A percentile compares a stretch with the other conserved stretches of the same genome.
Conservation (phyloP, 2,113 vertebrate genomes). For the Bubo blakistoni region DNA sequence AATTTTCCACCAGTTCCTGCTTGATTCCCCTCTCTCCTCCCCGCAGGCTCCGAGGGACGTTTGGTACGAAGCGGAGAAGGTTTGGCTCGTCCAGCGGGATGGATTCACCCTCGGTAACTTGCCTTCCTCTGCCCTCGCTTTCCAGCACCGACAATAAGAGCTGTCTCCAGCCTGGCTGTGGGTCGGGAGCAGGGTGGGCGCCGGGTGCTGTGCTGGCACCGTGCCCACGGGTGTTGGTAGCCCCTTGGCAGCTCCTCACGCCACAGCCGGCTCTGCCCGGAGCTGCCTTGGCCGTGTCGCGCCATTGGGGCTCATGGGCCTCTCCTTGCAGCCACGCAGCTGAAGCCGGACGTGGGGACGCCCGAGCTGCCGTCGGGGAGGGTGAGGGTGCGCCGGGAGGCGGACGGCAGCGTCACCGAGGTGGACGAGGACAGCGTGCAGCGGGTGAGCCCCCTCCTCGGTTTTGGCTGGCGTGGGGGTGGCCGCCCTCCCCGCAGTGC, state of each 20-base stretch:
- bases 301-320: rapidly evolving
- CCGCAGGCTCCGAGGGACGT: slow-evolving; percentile 67
- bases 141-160: rapidly evolving
- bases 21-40: background rate
- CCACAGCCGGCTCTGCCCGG: rapidly evolving
- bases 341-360: slow-evolving; percentile 93
- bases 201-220: background rate
- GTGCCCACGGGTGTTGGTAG: background rate
- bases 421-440: slow-evolving; percentile 82
- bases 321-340: slow-evolving; percentile 79
- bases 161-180: rapidly evolving
- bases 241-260: rapidly evolving
- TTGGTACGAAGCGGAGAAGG: slow-evolving; percentile 89
- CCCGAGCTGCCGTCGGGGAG: slow-evolving; percentile 81
- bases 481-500: too few relatives aligned
- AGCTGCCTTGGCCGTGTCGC: rapidly evolving
- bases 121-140: background rate
- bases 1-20: rapidly evolving
- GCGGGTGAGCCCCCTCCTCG: slow-evolving; percentile 66
- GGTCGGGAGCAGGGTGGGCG: background rate
- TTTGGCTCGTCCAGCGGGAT: slow-evolving; percentile 87
- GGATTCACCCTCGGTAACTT: slow-evolving; percentile 83
- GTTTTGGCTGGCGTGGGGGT: rapidly evolving
- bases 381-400: slow-evolving; percentile 80
- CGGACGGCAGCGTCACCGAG: slow-evolving; percentile 73